phyloP scores from a whole-genome alignment of 2,888 invertebrate genomes.

The Cheilosia vernalis region DNA sequence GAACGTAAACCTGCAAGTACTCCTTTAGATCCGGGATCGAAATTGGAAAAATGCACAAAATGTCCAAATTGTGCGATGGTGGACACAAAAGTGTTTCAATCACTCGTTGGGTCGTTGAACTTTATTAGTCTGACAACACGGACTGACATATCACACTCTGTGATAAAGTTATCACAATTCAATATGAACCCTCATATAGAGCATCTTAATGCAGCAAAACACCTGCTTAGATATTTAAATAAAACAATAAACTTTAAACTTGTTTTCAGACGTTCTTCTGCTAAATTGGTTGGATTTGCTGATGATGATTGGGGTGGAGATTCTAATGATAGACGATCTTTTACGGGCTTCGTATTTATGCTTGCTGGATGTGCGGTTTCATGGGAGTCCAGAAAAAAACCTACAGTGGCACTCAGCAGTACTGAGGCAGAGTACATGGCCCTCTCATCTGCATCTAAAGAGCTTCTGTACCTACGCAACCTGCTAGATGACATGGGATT shows the following conservation, averaged over 20 bases:
- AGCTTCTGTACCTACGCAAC: conserved; percentile 32
- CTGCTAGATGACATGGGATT: conserved; percentile 34
- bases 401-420: conserved; percentile 16
- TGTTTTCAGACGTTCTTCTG: conserved; percentile 33
- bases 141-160: conserved; percentile 27
- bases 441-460: conserved; percentile 29
- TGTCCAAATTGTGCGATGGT: not conserved
- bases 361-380: conserved; percentile 28
- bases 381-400: conserved; percentile 41
- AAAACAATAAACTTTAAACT: conserved; percentile 33
- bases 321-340: conserved; percentile 44
- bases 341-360: conserved; percentile 32
- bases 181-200: conserved; percentile 15
- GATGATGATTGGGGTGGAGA: conserved; percentile 58
- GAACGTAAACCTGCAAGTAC: conserved; percentile 7
- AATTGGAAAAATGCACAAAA: not conserved
- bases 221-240: conserved; percentile 24
- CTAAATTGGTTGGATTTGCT: conserved; percentile 24
- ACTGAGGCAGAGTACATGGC: conserved; percentile 34
- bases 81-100: conserved; percentile 9
- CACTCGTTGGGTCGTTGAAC: conserved; percentile 23
- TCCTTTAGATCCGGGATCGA: conserved; percentile 2
- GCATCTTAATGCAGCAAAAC: conserved; percentile 29
- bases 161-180: conserved; percentile 36
- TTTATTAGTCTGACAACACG: conserved; percentile 21